A percentile compares a stretch with the other conserved stretches of the same genome.
Evolutionary conservation across 2,797 vertebrate genomes (phyloP).

Genomic region (Rhodeus uyekii): DNA sequence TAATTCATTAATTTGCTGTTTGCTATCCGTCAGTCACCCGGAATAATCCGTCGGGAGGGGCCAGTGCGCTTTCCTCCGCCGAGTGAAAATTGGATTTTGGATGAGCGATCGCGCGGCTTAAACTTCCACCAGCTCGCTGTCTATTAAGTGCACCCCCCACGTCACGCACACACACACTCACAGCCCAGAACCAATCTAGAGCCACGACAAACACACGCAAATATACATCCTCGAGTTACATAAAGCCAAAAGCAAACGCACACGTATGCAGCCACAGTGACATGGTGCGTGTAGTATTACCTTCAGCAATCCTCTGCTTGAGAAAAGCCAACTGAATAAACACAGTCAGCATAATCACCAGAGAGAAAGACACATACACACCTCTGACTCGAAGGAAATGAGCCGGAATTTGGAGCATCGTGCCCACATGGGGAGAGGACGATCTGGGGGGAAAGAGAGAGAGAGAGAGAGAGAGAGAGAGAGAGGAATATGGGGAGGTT

Average conservation of each 20-base stretch:
- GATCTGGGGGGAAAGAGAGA: conserved; percentile 42
- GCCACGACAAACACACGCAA: conserved; percentile 43
- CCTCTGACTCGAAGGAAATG: conserved; percentile 47
- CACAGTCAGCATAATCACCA: conserved; percentile 42
- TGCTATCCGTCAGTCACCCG: conserved; percentile 73
- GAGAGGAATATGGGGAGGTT: conserved; percentile 58
- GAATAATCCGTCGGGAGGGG: conserved; percentile 78
- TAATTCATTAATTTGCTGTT: conserved; percentile 80
- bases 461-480: conserved; percentile 14
- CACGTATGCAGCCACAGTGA: conserved; percentile 27
- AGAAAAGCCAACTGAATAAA: conserved; percentile 48
- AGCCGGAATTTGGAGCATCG: conserved; percentile 35
- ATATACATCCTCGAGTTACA: conserved; percentile 37
- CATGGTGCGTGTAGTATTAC: conserved; percentile 24
- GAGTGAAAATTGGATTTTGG: conserved; percentile 77
- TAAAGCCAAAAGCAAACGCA: conserved; percentile 27
- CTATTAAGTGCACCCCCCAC: conserved; percentile 57
- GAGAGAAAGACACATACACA: conserved; percentile 40
- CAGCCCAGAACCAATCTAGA: conserved; percentile 44
- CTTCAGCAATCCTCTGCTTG: conserved; percentile 36
- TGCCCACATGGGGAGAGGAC: conserved; percentile 34
- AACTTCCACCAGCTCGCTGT: conserved; percentile 60
- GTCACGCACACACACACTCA: conserved; percentile 43
- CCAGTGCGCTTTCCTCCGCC: conserved; percentile 72
- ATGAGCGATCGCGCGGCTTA: conserved; percentile 76